Evolutionary conservation across 2,797 vertebrate species (phyloP), one percentile per base, ranked within the genome.

Genomic region (Furcifer pardalis): DNA sequence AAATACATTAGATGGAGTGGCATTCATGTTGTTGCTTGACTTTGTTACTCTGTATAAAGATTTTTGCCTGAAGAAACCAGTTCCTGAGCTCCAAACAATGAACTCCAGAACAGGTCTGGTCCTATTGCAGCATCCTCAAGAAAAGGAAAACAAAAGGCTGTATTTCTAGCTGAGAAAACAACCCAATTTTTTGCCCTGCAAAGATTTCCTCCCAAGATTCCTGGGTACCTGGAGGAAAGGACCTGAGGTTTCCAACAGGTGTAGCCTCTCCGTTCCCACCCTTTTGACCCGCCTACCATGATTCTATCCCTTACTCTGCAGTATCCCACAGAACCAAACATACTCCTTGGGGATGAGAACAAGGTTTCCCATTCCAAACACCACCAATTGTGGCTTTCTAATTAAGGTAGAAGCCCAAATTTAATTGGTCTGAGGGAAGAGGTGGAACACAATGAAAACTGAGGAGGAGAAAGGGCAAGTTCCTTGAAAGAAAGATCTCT

Each of bases 361-460:
- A 90, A 88, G 87, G 85, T 88, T 91, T 89, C 90, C 79, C 84
- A 42, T 86, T 90, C 91, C 81, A 92, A 91, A 91, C 84, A 91
- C 87, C 80, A 56, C 89, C 91, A 65, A 89, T 91, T 91, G 90
- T 91, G 90, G 88, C 84, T 94, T 93, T 92, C 92, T 94, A 92
- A 93, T 93, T 94, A 94, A 89, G 72, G 80, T 17, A 10, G 56
- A 63, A 7, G 8, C 13, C 52, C 35, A 42, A 35, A 44, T 40
- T 46, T 30, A 60, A 79, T 59, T 72, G 37, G 77, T 85, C 90
- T 81, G 77, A 60, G 92, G 88, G 80, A 88, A 91, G 81, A 88
- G 87, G 42, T 88, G 90, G 85, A 91, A 90, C 87, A 85, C 86
- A 80, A 91, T 35, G 52, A 49, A 89, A 86, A 87, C 88, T 89